Percentiles rank a stretch among this genome's conserved stretches.
These are phyloP conservation scores for Alsophila aescularia DNA, from an alignment of 2,888 invertebrate species.

Conservation along the genomic window DNA sequence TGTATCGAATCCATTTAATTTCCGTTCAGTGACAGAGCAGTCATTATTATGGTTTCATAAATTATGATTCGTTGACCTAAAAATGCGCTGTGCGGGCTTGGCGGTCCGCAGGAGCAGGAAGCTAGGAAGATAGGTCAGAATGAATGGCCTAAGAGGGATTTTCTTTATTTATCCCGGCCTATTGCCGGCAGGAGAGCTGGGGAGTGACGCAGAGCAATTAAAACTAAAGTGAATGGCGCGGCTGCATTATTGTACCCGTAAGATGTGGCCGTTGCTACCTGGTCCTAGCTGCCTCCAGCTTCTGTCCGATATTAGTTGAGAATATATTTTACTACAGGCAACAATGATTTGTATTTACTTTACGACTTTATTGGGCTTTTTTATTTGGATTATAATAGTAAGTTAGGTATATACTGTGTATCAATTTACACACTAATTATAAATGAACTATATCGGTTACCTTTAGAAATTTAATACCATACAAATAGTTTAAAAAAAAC, in stretches of 20 bases:
- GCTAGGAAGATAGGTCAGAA: slow-evolving; percentile 25
- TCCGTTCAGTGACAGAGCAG: slow-evolving; percentile 47
- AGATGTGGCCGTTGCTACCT: slow-evolving; percentile 31
- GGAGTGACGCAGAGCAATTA: slow-evolving; percentile 41
- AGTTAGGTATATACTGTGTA: too few species aligned
- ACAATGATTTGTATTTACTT: too few species aligned
- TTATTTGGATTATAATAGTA: too few species aligned
- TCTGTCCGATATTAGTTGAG: slow-evolving; percentile 47
- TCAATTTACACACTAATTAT: too few species aligned
- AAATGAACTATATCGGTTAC: too few species aligned
- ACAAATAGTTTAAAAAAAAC: too few species aligned
- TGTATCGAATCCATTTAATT: slow-evolving; percentile 52
- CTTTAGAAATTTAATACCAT: too few species aligned
- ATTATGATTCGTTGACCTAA: slow-evolving; percentile 49
- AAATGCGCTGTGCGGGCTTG: slow-evolving; percentile 28
- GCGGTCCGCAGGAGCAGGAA: background rate
- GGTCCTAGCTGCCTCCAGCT: slow-evolving; percentile 42
- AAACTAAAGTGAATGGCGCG: slow-evolving; percentile 36
- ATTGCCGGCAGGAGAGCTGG: slow-evolving; percentile 18
- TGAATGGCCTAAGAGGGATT: slow-evolving; percentile 33
- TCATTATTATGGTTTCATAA: slow-evolving; percentile 47
- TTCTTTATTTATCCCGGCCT: slow-evolving; percentile 42
- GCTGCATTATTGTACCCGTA: slow-evolving; percentile 38
- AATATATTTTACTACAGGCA: slow-evolving; percentile 45
- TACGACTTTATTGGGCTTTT: too few species aligned